phyloP scores from a whole-genome alignment of 2,888 invertebrate genomes.

The Hybos culiciformis region DNA sequence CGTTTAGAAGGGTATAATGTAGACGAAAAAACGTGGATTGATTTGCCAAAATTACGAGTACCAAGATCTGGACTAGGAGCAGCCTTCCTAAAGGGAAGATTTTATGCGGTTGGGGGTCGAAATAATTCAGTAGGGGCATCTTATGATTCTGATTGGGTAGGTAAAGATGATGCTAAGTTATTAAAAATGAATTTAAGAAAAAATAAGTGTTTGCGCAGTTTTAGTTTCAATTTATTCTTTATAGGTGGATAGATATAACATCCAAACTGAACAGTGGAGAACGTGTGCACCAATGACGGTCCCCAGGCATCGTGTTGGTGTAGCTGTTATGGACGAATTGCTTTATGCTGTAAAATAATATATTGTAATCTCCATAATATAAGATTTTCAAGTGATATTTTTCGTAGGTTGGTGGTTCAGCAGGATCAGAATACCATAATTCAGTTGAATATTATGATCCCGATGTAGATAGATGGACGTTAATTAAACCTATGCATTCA shows the following conservation, averaged over 20 bases:
- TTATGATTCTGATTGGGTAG: constrained; percentile 78
- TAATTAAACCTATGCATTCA: constrained; percentile 58
- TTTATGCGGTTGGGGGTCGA: constrained; percentile 86
- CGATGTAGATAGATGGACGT: constrained; percentile 67
- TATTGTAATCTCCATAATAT: no score
- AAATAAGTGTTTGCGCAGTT: no score
- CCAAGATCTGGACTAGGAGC: constrained; percentile 80
- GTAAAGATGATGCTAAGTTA: no score
- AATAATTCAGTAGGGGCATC: constrained; percentile 82
- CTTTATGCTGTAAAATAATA: constrained; percentile 77
- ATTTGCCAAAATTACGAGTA: constrained; percentile 67
- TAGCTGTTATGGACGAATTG: constrained; percentile 85
- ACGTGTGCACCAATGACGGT: constrained; percentile 78
- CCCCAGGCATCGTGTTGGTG: constrained; percentile 76
- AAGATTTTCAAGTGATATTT: no score
- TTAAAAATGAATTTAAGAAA: no score
- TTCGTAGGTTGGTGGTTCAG: constrained; percentile 87
- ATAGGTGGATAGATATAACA: constrained; percentile 61
- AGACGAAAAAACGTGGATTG: constrained; percentile 72
- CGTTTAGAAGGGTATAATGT: constrained; percentile 80
- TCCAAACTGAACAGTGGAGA: constrained; percentile 71
- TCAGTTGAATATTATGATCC: constrained; percentile 89
- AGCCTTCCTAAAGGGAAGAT: constrained; percentile 72
- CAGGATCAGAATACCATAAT: constrained; percentile 71
- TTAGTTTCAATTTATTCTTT: no score